Percentiles rank a stretch among this genome's conserved stretches.
phyloP scores from a whole-genome alignment of 2,888 invertebrate species.

The Bellardia bayeri region DNA sequence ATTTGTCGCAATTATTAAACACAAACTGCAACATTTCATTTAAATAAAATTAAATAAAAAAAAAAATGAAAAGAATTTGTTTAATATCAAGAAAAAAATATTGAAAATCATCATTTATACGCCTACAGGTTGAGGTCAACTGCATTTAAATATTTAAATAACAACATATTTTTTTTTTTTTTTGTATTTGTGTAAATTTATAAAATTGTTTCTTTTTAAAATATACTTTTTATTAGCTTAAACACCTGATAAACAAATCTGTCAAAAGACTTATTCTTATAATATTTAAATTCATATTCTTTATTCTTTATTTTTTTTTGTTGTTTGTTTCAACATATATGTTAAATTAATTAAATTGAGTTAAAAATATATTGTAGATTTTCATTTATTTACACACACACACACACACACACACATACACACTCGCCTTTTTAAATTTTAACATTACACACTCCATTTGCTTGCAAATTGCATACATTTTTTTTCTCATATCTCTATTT shows the following conservation, averaged over 20 bases:
- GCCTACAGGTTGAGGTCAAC: conserved; percentile 71
- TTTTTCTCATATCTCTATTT: neutral
- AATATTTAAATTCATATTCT: too few species aligned
- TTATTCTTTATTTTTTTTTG: neutral
- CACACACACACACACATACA: neutral
- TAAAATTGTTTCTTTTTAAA: neutral
- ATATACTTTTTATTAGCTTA: conserved; percentile 14
- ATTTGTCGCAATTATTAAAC: conserved; percentile 22
- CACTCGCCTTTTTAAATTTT: neutral
- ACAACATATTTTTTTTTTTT: conserved; percentile 9
- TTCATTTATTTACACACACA: neutral
- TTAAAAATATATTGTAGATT: conserved; percentile 13
- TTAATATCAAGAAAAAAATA: conserved; percentile 16
- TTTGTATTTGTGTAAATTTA: neutral
- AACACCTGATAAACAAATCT: conserved; percentile 64
- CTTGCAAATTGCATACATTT: neutral
- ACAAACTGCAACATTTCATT: neutral
- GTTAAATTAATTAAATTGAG: conserved; percentile 37
- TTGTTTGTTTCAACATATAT: conserved; percentile 38
- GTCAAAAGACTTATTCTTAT: conserved; percentile 26
- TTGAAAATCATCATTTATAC: conserved; percentile 68
- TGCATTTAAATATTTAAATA: conserved; percentile 59
- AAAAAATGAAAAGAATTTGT: neutral
- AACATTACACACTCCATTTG: conserved; percentile 18
- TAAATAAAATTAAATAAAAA: neutral